phyloP scores from a whole-genome alignment of 2,888 invertebrate genomes.

The Erannis defoliaria region DNA sequence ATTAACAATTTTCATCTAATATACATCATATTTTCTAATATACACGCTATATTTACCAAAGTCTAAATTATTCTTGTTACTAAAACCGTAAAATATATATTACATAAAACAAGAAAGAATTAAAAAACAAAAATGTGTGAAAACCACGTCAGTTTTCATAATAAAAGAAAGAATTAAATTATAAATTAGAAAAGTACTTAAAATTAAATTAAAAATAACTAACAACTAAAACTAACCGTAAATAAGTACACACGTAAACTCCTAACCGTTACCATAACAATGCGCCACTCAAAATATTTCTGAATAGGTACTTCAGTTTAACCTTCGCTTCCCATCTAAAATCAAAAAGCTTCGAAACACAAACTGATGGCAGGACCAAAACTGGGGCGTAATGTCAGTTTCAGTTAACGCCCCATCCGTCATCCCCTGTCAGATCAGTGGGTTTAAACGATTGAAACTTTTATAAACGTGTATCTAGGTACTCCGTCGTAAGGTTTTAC shows the following conservation, averaged over 20 bases:
- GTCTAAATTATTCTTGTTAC: no score
- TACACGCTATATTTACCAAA: no score
- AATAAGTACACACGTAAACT: background rate
- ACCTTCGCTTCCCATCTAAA: constrained; percentile 26
- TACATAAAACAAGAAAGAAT: no score
- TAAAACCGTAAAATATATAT: no score
- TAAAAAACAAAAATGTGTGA: no score
- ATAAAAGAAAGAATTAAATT: no score
- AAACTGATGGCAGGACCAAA: constrained; percentile 27
- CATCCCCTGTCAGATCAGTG: constrained; percentile 12
- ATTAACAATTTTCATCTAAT: no score
- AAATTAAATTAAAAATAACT: background rate
- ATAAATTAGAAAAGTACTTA: no score
- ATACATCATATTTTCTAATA: no score
- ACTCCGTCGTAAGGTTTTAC: background rate
- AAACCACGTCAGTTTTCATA: no score
- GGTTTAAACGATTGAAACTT: constrained; percentile 19
- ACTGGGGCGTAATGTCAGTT: constrained; percentile 29
- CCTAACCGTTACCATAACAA: background rate
- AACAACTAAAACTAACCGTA: no score
- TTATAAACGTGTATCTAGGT: background rate
- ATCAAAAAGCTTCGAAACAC: constrained; percentile 26
- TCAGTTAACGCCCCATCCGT: constrained; percentile 27
- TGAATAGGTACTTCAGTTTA: background rate
- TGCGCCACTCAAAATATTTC: constrained; percentile 2